Base-by-base conservation (phyloP, 2,888 invertebrate genomes). In the Drosophila neutralis region DNA sequence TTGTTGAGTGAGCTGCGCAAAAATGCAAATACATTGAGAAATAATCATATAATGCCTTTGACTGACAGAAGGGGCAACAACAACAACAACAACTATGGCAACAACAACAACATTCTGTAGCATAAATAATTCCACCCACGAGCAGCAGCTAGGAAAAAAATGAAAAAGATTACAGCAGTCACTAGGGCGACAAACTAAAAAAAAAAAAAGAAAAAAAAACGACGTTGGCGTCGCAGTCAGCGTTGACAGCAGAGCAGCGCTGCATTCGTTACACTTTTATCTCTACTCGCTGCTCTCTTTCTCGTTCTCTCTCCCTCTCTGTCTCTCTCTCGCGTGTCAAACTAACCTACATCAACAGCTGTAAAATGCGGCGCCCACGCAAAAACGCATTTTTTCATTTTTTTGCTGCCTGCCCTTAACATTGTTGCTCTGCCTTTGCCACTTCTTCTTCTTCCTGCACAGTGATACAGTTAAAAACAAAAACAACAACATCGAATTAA, bases 281-380 rank as follows among this genome's bases (percentile, higher is more conserved):
- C 42, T 40, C 40, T 13, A 66, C 21, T 27, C 49, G 38, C 54
- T 64, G 62, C 42, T 31, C 15, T 21, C 42, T 51, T 54, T 7
- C 15, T 21, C 42, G 48, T 54, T 7, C 42, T 21, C 42, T 51
- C 38, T 18, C 18, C 51, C 40, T n/a, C 8, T 18, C 15, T 54
- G 5, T n/a, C 48, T 27, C 18, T 52, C 52, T 15, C 29, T 60
- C 53, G 31, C 52, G 40, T 24, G 53, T 80, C 69, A 82, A 91
- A 91, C 91, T 91, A 92, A 91, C 91, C 91, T 91, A 91, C 91
- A 92, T 90, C 92, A 91, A 92, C 89, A 91, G 87, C 82, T 90
- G 87, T 87, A 69, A 73, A 70, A 52, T 57, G 76, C 65, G 79
- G 59, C 82, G 52, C 82, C 71, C 85, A 77, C 86, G 70, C 80